A percentile compares a stretch with the other conserved stretches of the same genome.
These are phyloP conservation scores for Aurelia aurita complex sp. Pacific DNA, from an alignment of 30 jellyfish, hydroid and myxozoan genomes.

Conservation along the genomic window DNA sequence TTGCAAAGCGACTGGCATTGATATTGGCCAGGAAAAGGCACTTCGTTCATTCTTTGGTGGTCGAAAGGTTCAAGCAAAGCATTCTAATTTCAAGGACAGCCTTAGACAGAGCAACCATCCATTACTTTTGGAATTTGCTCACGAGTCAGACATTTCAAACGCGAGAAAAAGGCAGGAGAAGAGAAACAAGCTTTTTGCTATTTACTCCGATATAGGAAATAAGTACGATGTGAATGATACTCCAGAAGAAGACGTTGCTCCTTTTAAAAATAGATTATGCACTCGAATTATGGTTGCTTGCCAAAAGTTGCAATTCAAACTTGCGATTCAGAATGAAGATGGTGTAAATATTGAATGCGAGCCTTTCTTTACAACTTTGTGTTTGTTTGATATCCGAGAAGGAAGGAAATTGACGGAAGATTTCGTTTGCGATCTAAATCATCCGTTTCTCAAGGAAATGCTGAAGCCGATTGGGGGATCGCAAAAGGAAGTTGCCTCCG, in stretches of 20 bases:
- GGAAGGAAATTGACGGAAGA: constrained; percentile 91
- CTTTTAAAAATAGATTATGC: constrained; percentile 60
- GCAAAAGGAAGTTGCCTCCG: constrained; percentile 5
- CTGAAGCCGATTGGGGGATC: constrained; percentile 42
- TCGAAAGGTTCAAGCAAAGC: constrained; percentile 87
- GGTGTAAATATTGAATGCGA: constrained; percentile 82
- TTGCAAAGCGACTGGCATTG: constrained; percentile 98
- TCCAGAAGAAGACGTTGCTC: constrained; percentile 60
- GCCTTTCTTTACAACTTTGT: constrained; percentile 87
- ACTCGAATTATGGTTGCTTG: constrained; percentile 62
- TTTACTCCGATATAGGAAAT: constrained; percentile 82
- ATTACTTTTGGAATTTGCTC: constrained; percentile 87
- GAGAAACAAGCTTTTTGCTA: constrained; percentile 68
- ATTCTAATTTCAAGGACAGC: constrained; percentile 91
- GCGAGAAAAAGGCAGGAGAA: constrained; percentile 78
- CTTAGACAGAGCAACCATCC: constrained; percentile 97
- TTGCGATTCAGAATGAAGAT: constrained; percentile 62
- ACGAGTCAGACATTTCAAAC: constrained; percentile 89
- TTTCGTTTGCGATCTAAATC: constrained; percentile 90
- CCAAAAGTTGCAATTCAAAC: constrained; percentile 65
- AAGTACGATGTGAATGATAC: constrained; percentile 72
- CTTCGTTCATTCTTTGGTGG: constrained; percentile 74
- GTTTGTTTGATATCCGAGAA: constrained; percentile 82
- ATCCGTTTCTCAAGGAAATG: constrained; percentile 66
- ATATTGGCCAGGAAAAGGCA: constrained; percentile 94